Percentiles rank a stretch among this genome's conserved stretches.
Conservation (phyloP, 1,140 invertebrate species). For the Globodera rostochiensis region DNA sequence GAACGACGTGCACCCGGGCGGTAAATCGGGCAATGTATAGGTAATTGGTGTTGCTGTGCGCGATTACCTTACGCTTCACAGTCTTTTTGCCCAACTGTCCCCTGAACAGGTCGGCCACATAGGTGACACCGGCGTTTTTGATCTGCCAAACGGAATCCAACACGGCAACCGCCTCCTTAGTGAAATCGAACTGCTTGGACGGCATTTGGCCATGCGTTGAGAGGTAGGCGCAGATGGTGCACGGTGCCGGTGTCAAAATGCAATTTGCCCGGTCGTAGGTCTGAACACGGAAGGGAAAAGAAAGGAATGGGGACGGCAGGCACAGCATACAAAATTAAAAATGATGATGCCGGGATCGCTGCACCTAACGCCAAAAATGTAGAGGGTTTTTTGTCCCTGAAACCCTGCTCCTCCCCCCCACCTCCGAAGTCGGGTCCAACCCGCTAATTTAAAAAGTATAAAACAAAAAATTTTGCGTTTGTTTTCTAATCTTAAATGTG, state of each 20-base stretch:
- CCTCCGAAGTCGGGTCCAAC: background rate
- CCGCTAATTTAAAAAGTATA: no score
- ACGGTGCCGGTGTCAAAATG: constrained; percentile 15
- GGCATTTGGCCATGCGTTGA: background rate
- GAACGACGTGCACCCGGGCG: background rate
- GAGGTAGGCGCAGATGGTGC: constrained; percentile 10
- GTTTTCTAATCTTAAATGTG: no score
- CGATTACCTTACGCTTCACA: constrained; percentile 19
- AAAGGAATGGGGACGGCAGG: background rate
- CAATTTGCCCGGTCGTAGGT: constrained; percentile 18
- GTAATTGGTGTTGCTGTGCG: background rate
- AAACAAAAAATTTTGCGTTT: no score
- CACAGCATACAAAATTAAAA: background rate
- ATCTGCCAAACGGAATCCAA: constrained; percentile 8
- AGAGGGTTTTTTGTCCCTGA: no score
- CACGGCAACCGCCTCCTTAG: constrained; percentile 10
- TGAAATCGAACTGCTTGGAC: constrained; percentile 12
- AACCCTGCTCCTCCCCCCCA: no score
- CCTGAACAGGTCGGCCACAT: constrained; percentile 34
- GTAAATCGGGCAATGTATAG: background rate
- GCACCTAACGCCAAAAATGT: background rate
- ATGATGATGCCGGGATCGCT: no score
- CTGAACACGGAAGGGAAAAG: background rate
- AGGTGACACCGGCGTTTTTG: background rate
- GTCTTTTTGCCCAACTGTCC: constrained; percentile 20